A percentile compares a stretch with the other conserved stretches of the same genome.
These are phyloP conservation scores for Geotrupes spiniger DNA, from an alignment of 2,888 invertebrate genomes.

Conservation along the genomic window DNA sequence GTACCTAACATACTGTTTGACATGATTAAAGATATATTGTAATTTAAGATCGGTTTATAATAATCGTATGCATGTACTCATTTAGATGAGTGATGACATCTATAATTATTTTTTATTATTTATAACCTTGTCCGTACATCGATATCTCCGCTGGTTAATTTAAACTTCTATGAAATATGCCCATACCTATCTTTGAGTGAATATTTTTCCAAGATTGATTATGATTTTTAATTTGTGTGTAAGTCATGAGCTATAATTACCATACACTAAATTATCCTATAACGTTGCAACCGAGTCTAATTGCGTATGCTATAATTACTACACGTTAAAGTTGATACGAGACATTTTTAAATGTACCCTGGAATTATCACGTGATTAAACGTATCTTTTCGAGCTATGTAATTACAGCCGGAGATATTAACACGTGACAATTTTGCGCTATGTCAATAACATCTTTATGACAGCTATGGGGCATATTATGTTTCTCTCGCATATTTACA, in stretches of 20 bases:
- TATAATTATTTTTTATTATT: constrained; percentile 29
- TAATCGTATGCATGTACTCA: constrained; percentile 30
- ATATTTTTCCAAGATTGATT: constrained; percentile 16
- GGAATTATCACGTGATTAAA: constrained; percentile 9
- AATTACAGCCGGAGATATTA: constrained; percentile 9
- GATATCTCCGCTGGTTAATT: constrained; percentile 5
- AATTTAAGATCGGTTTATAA: constrained; percentile 32
- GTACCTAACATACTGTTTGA: constrained; percentile 32
- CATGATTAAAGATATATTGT: constrained; percentile 35
- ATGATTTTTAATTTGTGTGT: constrained; percentile 16
- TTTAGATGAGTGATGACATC: constrained; percentile 32
- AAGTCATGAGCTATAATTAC: constrained; percentile 14
- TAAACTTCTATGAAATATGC: constrained; percentile 7
- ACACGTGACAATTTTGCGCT: constrained; percentile 3
- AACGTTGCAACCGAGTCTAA: constrained; percentile 10
- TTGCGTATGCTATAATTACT: constrained; percentile 15
- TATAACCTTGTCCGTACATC: constrained; percentile 13
- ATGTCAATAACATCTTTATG: background rate
- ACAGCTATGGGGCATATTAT: background rate
- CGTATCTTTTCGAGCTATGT: constrained; percentile 5
- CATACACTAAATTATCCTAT: constrained; percentile 16
- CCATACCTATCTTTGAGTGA: background rate
- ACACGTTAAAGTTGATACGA: constrained; percentile 15
- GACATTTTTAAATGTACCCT: constrained; percentile 10
- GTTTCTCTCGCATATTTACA: too few relatives aligned